Base-by-base conservation (phyloP, 92 coral and sea anemone genomes). In the Pocillopora grandis region DNA sequence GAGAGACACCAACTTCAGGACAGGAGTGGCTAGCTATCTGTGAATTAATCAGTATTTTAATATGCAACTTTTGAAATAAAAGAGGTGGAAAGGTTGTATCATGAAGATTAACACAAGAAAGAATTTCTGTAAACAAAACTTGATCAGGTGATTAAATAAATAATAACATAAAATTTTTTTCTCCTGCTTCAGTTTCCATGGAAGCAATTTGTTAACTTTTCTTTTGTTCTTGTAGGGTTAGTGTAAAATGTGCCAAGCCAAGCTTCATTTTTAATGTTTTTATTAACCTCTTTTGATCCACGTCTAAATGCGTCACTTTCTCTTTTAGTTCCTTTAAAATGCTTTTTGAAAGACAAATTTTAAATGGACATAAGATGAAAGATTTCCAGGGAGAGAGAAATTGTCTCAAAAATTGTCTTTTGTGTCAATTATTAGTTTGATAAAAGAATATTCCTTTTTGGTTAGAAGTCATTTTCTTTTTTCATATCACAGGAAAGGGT, bases 131-230 rank as follows among this genome's bases (percentile, higher is more conserved):
- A 11, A 70, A 70, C 55, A 70, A 37, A 35, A 17, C 75, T 11
- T 27, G 33, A 52, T 75, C 86, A 73, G 86, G 64, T 83, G 72
- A 62, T 83, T 18, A 61, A 62, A 73, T 48, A 83, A 83, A 15
- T 57, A 73, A 49, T 62, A 48, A 55, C 79, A 5, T 62, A 8
- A 62, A 56, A 83, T 83, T 82, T 55, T 71, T 72, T 37, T 72
- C 27, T 17, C 56, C 31, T n/a, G 35, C 11, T 27, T 9, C 17
- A 10, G 80, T 83, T 62, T 73, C 86, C 80, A 35, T 1, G 80
- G 86, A 15, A 74, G 72, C 56, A 1, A 56, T 62, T 55, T 42
- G 2, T 20, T 0, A 37, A 83, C 56, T 12, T 70, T 2, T 21
- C 58, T 58, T 58, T 72, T 42, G 20, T 33, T 69, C 35, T 17